Evolutionary conservation across 2,888 invertebrate genomes (phyloP), one percentile per base, ranked within the genome.

Genomic region (Hetaerina titia): DNA sequence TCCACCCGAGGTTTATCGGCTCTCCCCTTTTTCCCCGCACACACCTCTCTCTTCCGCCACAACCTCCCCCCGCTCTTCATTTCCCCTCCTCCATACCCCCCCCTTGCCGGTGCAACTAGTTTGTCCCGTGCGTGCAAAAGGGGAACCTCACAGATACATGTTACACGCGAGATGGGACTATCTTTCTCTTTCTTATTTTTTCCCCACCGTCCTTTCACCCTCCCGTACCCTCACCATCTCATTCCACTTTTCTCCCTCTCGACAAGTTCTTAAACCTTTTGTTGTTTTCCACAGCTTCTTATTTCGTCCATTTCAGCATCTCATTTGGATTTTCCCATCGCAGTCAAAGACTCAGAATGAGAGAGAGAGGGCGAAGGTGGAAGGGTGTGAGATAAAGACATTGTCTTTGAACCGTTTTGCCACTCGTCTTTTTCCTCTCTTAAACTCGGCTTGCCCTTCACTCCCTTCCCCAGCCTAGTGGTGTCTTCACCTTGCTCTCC

Each of bases 1-100:
- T 92, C 56, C 69, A 92, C n/a, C 69, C 69, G 69, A 74, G 92
- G 92, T 92, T 92, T 92, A 92, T 92, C 92, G 92, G 69, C 92
- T 74, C 56, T 56, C n/a, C 69, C 57, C 57, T 22, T 15, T 11
- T 4, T 69, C n/a, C 89, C 31, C 31, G 69, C 17, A 22, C 81
- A 22, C 81, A 22, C 22, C 81, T 31, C 13, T 6, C 69, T 22
- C n/a, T 69, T n/a, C n/a, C n/a, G n/a, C 8, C 57, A n/a, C n/a
- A 7, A 9, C 56, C 57, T 19, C 58, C n/a, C 22, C 19, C 58
- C 22, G 56, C n/a, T 57, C 57, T 5, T n/a, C n/a, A 25, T n/a
- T 9, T 11, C n/a, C n/a, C n/a, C 81, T n/a, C 56, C 57, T 1
- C 56, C 89, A 2, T 31, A 45, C 31, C 45, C 31, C 15, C 9